Percentiles rank a stretch among this genome's conserved stretches.
Conservation (phyloP, 2,888 invertebrate species). For the Sycophila texana region DNA sequence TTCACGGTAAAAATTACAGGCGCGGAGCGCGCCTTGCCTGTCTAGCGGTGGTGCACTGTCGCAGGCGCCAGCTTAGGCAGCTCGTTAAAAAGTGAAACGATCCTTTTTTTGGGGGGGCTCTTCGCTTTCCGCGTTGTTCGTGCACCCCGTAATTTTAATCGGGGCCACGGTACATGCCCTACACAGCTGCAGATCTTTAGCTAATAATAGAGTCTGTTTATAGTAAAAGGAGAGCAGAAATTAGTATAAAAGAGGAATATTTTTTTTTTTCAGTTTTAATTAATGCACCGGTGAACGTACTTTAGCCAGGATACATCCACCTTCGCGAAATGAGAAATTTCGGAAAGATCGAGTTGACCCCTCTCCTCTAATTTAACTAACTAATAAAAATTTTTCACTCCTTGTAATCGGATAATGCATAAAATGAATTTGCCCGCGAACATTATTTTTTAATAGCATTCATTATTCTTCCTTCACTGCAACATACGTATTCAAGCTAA, state of each 20-base stretch:
- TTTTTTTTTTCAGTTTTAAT: slow-evolving; percentile 35
- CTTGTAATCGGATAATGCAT: too few species aligned
- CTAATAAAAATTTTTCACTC: too few species aligned
- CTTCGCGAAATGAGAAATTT: slow-evolving; percentile 4
- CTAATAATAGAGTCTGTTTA: slow-evolving; percentile 48
- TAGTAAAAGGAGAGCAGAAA: slow-evolving; percentile 11
- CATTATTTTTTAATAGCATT: too few species aligned
- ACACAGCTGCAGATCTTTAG: slow-evolving; percentile 45
- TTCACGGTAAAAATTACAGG: slow-evolving; percentile 31
- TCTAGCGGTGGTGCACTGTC: slow-evolving; percentile 8
- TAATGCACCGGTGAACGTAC: background rate
- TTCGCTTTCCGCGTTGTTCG: slow-evolving; percentile 34
- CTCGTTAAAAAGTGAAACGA: slow-evolving; percentile 45
- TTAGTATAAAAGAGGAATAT: slow-evolving; percentile 32
- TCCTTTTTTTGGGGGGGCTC: slow-evolving; percentile 18
- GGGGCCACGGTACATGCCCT: slow-evolving; percentile 16
- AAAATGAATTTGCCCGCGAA: background rate
- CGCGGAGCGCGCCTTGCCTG: background rate
- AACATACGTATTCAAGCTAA: too few species aligned
- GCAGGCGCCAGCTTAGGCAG: slow-evolving; percentile 32
- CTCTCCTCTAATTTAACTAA: too few species aligned
- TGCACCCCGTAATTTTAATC: slow-evolving; percentile 50
- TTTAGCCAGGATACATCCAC: background rate
- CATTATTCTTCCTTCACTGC: too few species aligned
- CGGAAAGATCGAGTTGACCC: background rate